A percentile compares a stretch with the other conserved stretches of the same genome.
Conservation (phyloP, 2,888 invertebrate genomes). For the Agonopterix arenella region DNA sequence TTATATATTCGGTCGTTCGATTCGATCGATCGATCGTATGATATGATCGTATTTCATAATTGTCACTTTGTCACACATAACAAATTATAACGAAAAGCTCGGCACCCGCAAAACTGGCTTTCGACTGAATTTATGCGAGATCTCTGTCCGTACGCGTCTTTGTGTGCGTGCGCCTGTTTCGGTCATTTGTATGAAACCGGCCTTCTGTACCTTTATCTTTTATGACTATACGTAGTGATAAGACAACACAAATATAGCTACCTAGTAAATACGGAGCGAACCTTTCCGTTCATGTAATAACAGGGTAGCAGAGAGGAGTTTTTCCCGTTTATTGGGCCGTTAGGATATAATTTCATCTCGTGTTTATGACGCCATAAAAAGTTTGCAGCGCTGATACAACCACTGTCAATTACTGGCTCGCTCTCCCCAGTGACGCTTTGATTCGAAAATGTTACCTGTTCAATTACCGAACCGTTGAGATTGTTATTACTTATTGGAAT, state of each 20-base stretch:
- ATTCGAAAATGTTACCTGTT: conserved; percentile 29
- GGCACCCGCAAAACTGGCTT: too few species aligned
- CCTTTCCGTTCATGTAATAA: conserved; percentile 58
- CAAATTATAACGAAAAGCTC: too few species aligned
- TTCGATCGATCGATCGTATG: too few species aligned
- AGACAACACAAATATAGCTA: conserved; percentile 36
- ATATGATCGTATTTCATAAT: too few species aligned
- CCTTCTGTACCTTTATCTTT: too few species aligned
- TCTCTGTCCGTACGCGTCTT: too few species aligned
- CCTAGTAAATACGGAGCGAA: conserved; percentile 40
- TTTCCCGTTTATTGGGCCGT: conserved; percentile 70
- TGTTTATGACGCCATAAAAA: conserved; percentile 70
- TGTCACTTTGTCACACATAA: too few species aligned
- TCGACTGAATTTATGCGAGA: too few species aligned
- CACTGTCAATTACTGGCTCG: conserved; percentile 54
- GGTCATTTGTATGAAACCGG: too few species aligned
- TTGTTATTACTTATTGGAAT: conserved; percentile 1
- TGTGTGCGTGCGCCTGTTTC: too few species aligned
- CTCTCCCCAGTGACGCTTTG: conserved; percentile 32
- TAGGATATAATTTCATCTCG: conserved; percentile 73
- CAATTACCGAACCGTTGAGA: conserved; percentile 12
- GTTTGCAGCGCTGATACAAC: conserved; percentile 64
- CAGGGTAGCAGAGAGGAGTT: conserved; percentile 56
- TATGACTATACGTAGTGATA: conserved; percentile 16
- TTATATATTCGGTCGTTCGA: too few species aligned